Base-by-base conservation (phyloP, 2,888 invertebrate genomes). In the Agrotis segetum region DNA sequence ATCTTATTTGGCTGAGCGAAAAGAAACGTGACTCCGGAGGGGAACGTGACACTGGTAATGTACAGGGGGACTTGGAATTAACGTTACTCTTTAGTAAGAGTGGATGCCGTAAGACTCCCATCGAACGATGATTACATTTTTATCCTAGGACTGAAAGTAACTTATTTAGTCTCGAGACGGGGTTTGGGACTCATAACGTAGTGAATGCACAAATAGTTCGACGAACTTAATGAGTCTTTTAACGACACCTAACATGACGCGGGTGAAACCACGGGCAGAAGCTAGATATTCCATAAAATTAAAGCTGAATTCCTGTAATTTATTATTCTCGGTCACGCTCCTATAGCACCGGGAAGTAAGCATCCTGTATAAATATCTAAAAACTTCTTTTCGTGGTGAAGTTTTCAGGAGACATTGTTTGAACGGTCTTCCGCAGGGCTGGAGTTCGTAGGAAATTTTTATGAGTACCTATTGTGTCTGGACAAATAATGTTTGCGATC, bases 1-100 rank as follows among this genome's bases (percentile, higher is more conserved):
- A 90, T 89, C 82, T 75, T 76, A 87, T 90, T 92, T 89, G 90
- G 91, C 88, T 87, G 87, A 87, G 90, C 91, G 88, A 90, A 90
- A 90, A 88, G 85, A 85, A 88, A 88, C 93, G 92, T 92, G 91
- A 92, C 88, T 84, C 82, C 79, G 79, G 74, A 79, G 81, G 77
- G 80, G 81, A 65, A 88, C 90, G 88, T 89, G 89, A 88, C 86
- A 83, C 72, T 68, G 73, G 77, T 77, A 83, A 67, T 69, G 19
- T 71, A 64, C 68, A 73, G 74, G 59, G 21, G 49, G 79, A 34
- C 21, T 59, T 63, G 29, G 46, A 71, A 63, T 59, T 58, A 29
- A 59, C 40, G 16, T 34, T 24, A 5, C 17, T 21, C 53, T 56
- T 71, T 40, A 17, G 40, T n/a, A 11, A 6, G 44, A 19, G 29